A percentile compares a stretch with the other conserved stretches of the same genome.
Evolutionary conservation across 2,888 invertebrate genomes (phyloP).

Genomic region (Meteorus cinctellus): DNA sequence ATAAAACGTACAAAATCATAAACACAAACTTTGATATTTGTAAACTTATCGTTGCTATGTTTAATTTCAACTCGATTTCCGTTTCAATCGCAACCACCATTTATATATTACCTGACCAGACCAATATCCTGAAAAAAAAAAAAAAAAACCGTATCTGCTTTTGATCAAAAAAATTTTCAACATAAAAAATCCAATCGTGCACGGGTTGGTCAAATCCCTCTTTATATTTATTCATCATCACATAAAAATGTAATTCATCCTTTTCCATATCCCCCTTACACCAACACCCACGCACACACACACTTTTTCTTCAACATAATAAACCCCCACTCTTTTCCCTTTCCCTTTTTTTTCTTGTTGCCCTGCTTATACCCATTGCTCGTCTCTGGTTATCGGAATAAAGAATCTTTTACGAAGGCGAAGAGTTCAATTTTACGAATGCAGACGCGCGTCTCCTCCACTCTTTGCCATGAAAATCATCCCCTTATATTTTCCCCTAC

Average conservation of each 20-base stretch:
- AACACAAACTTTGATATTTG: too few relatives aligned
- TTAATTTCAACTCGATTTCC: too few relatives aligned
- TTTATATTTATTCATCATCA: constrained; percentile 11
- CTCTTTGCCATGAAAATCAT: constrained; percentile 27
- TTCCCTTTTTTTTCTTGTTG: constrained; percentile 16
- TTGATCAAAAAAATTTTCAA: constrained; percentile 11
- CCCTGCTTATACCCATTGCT: constrained; percentile 15
- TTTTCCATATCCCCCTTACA: not conserved
- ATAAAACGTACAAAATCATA: too few relatives aligned
- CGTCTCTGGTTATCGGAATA: constrained; percentile 35
- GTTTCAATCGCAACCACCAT: too few relatives aligned
- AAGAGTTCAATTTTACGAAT: constrained; percentile 49
- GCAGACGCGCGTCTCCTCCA: constrained; percentile 11
- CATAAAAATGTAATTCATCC: not conserved
- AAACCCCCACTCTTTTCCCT: constrained; percentile 29
- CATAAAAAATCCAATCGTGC: constrained; percentile 12
- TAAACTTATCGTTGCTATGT: too few relatives aligned
- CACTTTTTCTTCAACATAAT: too few relatives aligned
- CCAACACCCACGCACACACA: constrained; percentile 28
- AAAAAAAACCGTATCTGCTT: too few relatives aligned
- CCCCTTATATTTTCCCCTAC: constrained; percentile 12
- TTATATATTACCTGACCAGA: too few relatives aligned
- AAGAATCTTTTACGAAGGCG: constrained; percentile 31
- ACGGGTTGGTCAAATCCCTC: constrained; percentile 17
- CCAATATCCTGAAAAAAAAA: too few relatives aligned